Conservation (phyloP, 1,140 invertebrate species). For the Cherax destructor region DNA sequence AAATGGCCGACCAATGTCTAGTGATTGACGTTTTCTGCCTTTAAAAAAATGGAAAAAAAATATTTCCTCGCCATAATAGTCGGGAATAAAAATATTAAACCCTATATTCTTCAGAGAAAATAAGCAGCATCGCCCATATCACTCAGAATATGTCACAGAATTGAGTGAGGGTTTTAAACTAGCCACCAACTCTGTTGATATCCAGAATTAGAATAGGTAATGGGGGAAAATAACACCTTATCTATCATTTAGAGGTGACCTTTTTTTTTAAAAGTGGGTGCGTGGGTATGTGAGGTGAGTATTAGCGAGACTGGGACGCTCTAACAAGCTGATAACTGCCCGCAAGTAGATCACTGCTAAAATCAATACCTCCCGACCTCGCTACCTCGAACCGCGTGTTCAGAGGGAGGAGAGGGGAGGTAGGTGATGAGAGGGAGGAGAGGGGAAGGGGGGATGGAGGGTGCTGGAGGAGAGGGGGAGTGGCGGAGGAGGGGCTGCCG, state of each 20-base stretch:
- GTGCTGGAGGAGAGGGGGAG: neutral
- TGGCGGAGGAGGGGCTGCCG: too few relatives aligned
- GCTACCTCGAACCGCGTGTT: conserved; percentile 24
- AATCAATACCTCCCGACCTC: conserved; percentile 51
- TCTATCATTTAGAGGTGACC: too few relatives aligned
- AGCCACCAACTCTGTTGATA: neutral
- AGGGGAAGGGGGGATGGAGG: neutral
- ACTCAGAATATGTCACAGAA: too few relatives aligned
- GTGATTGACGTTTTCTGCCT: conserved; percentile 18
- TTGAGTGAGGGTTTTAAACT: too few relatives aligned
- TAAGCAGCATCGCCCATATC: too few relatives aligned
- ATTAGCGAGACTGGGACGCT: conserved; percentile 10
- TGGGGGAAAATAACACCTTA: neutral
- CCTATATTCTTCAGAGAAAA: neutral
- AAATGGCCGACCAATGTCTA: conserved; percentile 38
- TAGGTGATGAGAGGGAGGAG: neutral
- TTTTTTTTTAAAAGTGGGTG: too few relatives aligned
- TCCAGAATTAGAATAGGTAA: conserved; percentile 1
- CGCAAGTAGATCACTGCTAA: conserved; percentile 48
- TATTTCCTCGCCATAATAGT: neutral
- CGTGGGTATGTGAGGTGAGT: neutral
- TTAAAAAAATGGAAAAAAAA: neutral
- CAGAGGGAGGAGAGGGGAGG: neutral
- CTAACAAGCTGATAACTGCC: conserved; percentile 39
- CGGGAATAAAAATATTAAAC: neutral